Evolutionary conservation across 2,113 vertebrate species (phyloP).

Genomic region (Dicentrarchus labrax): DNA sequence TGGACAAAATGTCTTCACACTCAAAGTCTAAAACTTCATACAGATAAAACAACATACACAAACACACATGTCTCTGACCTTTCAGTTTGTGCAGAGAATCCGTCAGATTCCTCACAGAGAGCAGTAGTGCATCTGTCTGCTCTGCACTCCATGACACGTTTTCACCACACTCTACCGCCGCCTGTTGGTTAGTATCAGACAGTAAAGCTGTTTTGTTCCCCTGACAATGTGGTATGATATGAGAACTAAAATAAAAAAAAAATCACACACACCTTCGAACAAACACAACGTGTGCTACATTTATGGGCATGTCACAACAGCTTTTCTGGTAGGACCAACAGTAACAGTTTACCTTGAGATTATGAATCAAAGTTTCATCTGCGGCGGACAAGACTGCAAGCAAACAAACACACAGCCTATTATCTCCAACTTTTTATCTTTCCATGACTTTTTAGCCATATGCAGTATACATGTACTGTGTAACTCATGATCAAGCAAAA

Average conservation of each 20-base stretch:
- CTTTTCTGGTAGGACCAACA: background rate
- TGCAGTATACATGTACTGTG: background rate
- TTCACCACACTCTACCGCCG: slow-evolving; percentile 25
- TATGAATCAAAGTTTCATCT: background rate
- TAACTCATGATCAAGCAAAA: background rate
- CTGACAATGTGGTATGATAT: background rate
- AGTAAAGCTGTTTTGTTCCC: background rate
- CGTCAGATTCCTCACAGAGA: slow-evolving; percentile 36
- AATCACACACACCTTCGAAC: background rate
- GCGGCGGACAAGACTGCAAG: slow-evolving; percentile 31
- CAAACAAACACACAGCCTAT: background rate
- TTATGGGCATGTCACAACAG: background rate
- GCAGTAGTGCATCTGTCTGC: slow-evolving; percentile 40
- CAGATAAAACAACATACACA: background rate
- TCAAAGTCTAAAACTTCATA: no score
- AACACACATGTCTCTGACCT: slow-evolving; percentile 39
- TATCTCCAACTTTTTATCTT: background rate
- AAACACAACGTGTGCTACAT: background rate
- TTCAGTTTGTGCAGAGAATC: slow-evolving; percentile 55
- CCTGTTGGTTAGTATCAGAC: slow-evolving; percentile 45
- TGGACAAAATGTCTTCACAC: no score
- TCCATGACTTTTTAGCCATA: background rate
- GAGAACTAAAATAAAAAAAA: no score
- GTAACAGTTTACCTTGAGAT: slow-evolving; percentile 35
- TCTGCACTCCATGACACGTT: background rate